Percentiles rank a stretch among this genome's conserved stretches.
Conservation (phyloP, 2,797 vertebrate genomes). For the Poeciliopsis presidionis region DNA sequence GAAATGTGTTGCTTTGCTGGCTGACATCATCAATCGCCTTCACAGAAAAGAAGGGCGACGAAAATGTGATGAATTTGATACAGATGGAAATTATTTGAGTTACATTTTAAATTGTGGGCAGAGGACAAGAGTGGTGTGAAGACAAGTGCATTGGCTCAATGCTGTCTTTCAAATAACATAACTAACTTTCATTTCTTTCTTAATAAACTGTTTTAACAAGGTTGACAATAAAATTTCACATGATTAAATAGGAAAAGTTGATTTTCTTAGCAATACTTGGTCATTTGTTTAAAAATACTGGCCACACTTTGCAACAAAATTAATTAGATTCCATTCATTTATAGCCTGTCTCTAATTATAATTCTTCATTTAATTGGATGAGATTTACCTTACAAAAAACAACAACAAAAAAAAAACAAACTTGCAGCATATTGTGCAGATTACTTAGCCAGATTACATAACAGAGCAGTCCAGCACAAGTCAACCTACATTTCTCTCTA, state of each 20-base stretch:
- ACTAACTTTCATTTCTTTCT: neutral
- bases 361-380: neutral
- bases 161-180: neutral
- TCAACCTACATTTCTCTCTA: neutral
- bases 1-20: neutral
- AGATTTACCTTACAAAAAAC: neutral
- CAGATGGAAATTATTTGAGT: neutral
- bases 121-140: neutral
- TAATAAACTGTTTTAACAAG: neutral
- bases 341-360: too few species aligned
- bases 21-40: neutral
- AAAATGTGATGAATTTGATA: neutral
- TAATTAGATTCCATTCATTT: too few species aligned
- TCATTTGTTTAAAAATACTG: neutral
- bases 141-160: neutral
- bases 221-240: neutral
- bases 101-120: neutral
- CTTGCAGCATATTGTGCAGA: neutral
- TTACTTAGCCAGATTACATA: neutral
- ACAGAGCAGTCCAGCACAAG: neutral
- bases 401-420: too few species aligned
- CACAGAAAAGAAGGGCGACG: neutral
- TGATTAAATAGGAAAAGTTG: neutral
- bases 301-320: neutral
- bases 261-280: neutral